These are phyloP conservation scores for Pangasius djambal DNA, from an alignment of 2,797 vertebrate species.

Conservation along the genomic window DNA sequence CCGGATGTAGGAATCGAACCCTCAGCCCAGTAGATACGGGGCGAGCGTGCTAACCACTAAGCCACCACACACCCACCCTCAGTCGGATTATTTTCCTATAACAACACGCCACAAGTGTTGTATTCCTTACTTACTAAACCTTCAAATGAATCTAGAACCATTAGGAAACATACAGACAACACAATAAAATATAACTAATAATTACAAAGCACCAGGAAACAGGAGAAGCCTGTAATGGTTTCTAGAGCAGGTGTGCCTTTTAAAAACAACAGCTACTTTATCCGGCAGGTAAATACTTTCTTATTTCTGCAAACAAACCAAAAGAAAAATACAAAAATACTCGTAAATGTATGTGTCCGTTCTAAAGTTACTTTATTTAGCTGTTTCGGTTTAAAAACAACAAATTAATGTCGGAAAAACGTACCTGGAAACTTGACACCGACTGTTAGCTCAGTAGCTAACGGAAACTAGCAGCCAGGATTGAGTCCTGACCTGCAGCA, in stretches of 20 bases:
- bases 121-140: background rate
- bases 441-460: background rate
- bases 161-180: background rate
- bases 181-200: background rate
- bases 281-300: background rate
- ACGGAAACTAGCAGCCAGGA: background rate
- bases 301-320: background rate
- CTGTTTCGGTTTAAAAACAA: background rate
- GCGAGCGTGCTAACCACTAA: no score
- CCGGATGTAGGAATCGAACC: no score
- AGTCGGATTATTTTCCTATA: background rate
- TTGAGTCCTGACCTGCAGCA: background rate
- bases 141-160: background rate
- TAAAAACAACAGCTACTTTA: background rate
- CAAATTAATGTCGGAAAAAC: background rate
- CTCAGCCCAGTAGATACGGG: no score
- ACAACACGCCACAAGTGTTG: background rate
- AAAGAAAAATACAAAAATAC: background rate
- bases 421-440: background rate
- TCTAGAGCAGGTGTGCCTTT: background rate
- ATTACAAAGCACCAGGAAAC: background rate
- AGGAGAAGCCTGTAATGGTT: background rate
- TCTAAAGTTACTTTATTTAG: background rate
- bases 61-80: no score
- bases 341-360: background rate